phyloP scores from a whole-genome alignment of 2,113 vertebrate genomes.

The Phoenicopterus ruber region DNA sequence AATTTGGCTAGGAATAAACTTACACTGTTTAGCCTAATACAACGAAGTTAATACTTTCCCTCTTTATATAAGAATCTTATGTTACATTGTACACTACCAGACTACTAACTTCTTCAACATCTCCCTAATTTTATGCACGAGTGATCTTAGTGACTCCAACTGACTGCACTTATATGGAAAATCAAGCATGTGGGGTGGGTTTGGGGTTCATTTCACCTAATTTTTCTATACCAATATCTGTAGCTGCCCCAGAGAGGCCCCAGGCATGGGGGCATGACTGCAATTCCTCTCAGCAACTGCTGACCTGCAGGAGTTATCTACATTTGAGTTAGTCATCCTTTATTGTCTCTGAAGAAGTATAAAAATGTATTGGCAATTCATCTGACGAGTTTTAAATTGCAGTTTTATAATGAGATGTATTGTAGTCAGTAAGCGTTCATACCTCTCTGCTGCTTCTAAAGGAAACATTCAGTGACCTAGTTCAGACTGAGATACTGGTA shows the following conservation, averaged over 20 bases:
- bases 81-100: neutral
- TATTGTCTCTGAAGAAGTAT: neutral
- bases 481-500: neutral
- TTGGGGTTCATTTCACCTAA: neutral
- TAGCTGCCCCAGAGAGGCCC: neutral
- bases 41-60: neutral
- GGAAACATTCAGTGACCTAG: neutral
- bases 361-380: neutral
- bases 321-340: neutral
- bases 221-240: neutral
- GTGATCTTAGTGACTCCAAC: neutral
- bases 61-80: neutral
- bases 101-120: neutral
- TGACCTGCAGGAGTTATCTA: neutral
- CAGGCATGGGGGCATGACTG: neutral
- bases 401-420: neutral
- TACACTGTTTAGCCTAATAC: neutral
- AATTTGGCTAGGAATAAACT: neutral
- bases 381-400: neutral
- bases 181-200: neutral
- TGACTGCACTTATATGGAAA: neutral
- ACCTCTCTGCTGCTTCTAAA: neutral
- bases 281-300: neutral
- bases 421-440: neutral
- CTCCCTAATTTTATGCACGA: neutral